Base-by-base conservation (phyloP, 2,888 invertebrate genomes). In the Notodromas monacha region DNA sequence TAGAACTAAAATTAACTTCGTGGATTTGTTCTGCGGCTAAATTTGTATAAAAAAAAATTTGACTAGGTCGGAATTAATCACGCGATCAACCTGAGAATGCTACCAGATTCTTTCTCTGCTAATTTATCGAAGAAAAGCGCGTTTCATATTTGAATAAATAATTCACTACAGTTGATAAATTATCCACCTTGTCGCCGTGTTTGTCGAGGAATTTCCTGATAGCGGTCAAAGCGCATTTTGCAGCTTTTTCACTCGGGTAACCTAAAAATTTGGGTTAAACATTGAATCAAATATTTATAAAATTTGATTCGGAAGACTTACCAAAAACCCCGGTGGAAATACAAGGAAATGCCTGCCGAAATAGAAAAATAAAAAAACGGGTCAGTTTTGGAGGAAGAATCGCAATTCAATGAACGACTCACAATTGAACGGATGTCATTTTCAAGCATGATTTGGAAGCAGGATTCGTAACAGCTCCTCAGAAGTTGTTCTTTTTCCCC, bases 291-390 rank as follows among this genome's bases (percentile, higher is more conserved):
- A 6, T 26, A 15, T 16, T 26, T 10, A 12, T 29, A 11, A 29
- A 3, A 16, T 12, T 28, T 5, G 3, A 27, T 3, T 11, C 15
- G 26, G 6, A 13, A 27, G 8, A 41, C 45, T 43, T 43, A 55
- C 57, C 73, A 45, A 73, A 79, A 36, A 79, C 59, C n/a, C 81
- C 81, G 3, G 81, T 81, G 1, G 76, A 72, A 42, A 81, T 72
- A 44, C 79, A 79, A 1, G 77, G 77, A 45, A 79, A 77, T 0
- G 77, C 57, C 56, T 58, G 39, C 16, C 44, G 21, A 36, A 28
- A 40, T 41, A 32, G 16, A 26, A 31, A 29, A 12, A 28, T 26
- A 21, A 26, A 29, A 28, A 32, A 4, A 15, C 2, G 6, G 16
- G 15, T 4, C 28, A 15, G 4, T 16, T 28, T 15, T 6, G 13